Percentiles rank a stretch among this genome's conserved stretches.
Evolutionary conservation across 2,888 invertebrate species (phyloP).

Genomic region (Apamea epomidion): DNA sequence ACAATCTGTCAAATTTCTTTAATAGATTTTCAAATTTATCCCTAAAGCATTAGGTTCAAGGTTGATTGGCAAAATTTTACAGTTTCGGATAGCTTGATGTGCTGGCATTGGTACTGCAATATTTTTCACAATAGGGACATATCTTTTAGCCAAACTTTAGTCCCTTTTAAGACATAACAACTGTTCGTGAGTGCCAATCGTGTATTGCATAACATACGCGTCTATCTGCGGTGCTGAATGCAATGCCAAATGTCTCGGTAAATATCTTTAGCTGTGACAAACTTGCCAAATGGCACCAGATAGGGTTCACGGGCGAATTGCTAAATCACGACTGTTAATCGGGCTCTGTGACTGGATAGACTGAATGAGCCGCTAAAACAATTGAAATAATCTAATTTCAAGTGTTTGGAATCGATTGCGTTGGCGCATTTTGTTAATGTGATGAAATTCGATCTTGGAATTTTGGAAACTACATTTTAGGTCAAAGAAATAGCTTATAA

Average conservation of each 20-base stretch:
- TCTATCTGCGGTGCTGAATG: slow-evolving; percentile 55
- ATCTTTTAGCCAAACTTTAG: slow-evolving; percentile 8
- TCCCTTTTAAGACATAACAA: slow-evolving; percentile 32
- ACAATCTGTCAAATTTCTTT: too few relatives aligned
- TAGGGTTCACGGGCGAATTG: slow-evolving; percentile 76
- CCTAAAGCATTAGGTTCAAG: too few relatives aligned
- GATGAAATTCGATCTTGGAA: neutral
- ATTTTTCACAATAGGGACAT: neutral
- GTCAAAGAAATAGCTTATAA: neutral
- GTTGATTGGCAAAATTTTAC: too few relatives aligned
- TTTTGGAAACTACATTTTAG: slow-evolving; percentile 9
- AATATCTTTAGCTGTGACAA: slow-evolving; percentile 73
- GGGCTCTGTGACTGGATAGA: slow-evolving; percentile 24
- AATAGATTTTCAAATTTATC: too few relatives aligned
- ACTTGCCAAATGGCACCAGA: slow-evolving; percentile 74
- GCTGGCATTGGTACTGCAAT: neutral
- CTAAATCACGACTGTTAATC: slow-evolving; percentile 49
- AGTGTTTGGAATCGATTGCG: slow-evolving; percentile 1
- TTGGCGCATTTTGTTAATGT: neutral
- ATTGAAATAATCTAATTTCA: slow-evolving; percentile 19
- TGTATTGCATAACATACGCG: slow-evolving; percentile 51
- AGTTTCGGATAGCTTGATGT: too few relatives aligned
- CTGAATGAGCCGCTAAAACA: slow-evolving; percentile 42
- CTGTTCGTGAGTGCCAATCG: slow-evolving; percentile 49
- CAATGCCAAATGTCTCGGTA: slow-evolving; percentile 68